These are phyloP conservation scores for Cotesia congregata DNA, from an alignment of 2,888 invertebrate species.

Conservation along the genomic window DNA sequence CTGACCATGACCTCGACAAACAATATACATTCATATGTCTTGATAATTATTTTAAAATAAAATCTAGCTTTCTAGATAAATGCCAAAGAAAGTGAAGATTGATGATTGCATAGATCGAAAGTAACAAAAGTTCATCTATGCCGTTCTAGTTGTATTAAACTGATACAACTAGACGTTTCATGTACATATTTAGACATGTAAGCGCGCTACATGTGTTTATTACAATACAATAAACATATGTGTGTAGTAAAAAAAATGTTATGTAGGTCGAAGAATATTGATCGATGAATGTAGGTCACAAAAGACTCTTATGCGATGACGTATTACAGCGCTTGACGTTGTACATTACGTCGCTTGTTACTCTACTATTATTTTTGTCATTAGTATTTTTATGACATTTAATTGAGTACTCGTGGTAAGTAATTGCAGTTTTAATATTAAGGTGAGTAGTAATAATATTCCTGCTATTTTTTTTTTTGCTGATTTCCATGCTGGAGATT, in stretches of 20 bases:
- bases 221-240: slow-evolving; percentile 51
- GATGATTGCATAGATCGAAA: too few relatives aligned
- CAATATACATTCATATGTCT: slow-evolving; percentile 42
- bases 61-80: too few relatives aligned
- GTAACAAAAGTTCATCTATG: too few relatives aligned
- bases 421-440: not conserved
- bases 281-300: slow-evolving; percentile 65
- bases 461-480: not conserved
- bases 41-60: too few relatives aligned
- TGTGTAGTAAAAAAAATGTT: slow-evolving; percentile 53
- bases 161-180: not conserved
- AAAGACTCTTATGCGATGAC: slow-evolving; percentile 40
- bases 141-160: too few relatives aligned
- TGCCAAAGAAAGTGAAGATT: too few relatives aligned
- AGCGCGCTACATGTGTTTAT: slow-evolving; percentile 2
- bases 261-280: slow-evolving; percentile 67
- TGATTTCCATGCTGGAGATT: too few relatives aligned
- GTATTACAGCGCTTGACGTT: not conserved
- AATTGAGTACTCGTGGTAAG: slow-evolving; percentile 4
- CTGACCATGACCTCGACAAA: slow-evolving; percentile 70
- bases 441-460: too few relatives aligned
- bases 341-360: not conserved
- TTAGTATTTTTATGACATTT: slow-evolving; percentile 9
- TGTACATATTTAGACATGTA: slow-evolving; percentile 37
- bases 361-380: not conserved